Conservation (phyloP, 1,140 invertebrate genomes). For the Neodiprion pinetum region DNA sequence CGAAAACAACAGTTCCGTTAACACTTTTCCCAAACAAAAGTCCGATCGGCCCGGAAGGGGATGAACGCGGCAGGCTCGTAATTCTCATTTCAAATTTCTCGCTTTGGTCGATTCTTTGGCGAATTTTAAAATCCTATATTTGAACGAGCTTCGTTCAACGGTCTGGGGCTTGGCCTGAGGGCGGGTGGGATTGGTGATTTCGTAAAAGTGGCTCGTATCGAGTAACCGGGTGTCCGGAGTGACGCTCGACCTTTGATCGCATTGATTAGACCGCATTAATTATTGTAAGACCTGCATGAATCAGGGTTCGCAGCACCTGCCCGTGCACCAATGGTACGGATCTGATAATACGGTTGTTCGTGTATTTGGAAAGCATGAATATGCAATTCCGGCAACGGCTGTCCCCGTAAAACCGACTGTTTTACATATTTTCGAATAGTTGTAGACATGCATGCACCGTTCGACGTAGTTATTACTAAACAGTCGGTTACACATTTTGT, state of each 20-base stretch:
- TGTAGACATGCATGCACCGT: background rate
- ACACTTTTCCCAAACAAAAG: constrained; percentile 21
- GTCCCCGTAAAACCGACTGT: background rate
- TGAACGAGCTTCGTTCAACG: constrained; percentile 23
- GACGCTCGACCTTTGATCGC: too few species aligned
- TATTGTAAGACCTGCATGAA: background rate
- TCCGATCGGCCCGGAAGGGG: too few species aligned
- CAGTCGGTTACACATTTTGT: too few species aligned
- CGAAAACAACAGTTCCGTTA: constrained; percentile 34
- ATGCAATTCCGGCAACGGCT: constrained; percentile 4
- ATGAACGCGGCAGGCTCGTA: too few species aligned
- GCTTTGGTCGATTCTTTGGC: background rate
- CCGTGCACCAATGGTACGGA: constrained; percentile 3
- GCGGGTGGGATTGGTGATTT: background rate
- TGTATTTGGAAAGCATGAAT: background rate
- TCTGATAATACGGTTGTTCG: background rate
- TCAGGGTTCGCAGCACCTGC: constrained; percentile 1
- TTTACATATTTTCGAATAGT: constrained; percentile 2
- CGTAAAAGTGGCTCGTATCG: too few species aligned
- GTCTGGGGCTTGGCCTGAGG: constrained; percentile 22
- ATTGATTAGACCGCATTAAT: background rate
- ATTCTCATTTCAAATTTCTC: background rate
- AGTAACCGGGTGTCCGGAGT: too few species aligned
- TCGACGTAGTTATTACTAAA: too few species aligned
- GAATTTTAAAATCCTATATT: background rate